phyloP scores from a whole-genome alignment of 2,888 invertebrate species.

The Carcina quercana region DNA sequence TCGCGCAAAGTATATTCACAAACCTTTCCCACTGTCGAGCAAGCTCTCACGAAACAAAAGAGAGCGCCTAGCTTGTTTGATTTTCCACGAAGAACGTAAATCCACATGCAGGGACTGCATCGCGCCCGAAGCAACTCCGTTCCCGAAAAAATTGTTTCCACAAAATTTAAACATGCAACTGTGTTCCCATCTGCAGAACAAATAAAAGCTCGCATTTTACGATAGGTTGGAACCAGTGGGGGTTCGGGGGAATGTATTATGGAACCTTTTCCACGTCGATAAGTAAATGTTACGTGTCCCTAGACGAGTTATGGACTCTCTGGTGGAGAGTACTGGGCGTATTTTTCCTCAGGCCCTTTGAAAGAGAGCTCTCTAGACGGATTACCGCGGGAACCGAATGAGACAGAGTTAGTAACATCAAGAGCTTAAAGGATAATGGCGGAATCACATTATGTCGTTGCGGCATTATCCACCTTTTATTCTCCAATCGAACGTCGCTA shows the following conservation, averaged over 20 bases:
- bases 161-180: conserved; percentile 34
- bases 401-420: conserved; percentile 32
- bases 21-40: too few species aligned
- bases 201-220: conserved; percentile 44
- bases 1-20: too few species aligned
- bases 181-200: conserved; percentile 31
- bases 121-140: conserved; percentile 1
- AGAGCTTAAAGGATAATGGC: conserved; percentile 38
- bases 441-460: conserved; percentile 28
- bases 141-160: conserved; percentile 20
- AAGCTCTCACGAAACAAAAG: too few species aligned
- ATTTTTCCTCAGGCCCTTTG: conserved; percentile 28
- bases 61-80: too few species aligned
- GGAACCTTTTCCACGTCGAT: conserved; percentile 61
- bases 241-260: conserved; percentile 51
- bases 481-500: conserved; percentile 6
- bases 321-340: conserved; percentile 36
- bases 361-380: conserved; percentile 23
- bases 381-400: conserved; percentile 21
- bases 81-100: neutral
- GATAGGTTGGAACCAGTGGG: conserved; percentile 30
- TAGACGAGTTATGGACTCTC: conserved; percentile 50
- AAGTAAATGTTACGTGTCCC: conserved; percentile 65
- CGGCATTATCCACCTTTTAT: conserved; percentile 6
- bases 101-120: neutral